Percentiles rank a stretch among this genome's conserved stretches.
These are phyloP conservation scores for Meloidogyne chitwoodi DNA, from an alignment of 1,140 invertebrate genomes.

Conservation along the genomic window DNA sequence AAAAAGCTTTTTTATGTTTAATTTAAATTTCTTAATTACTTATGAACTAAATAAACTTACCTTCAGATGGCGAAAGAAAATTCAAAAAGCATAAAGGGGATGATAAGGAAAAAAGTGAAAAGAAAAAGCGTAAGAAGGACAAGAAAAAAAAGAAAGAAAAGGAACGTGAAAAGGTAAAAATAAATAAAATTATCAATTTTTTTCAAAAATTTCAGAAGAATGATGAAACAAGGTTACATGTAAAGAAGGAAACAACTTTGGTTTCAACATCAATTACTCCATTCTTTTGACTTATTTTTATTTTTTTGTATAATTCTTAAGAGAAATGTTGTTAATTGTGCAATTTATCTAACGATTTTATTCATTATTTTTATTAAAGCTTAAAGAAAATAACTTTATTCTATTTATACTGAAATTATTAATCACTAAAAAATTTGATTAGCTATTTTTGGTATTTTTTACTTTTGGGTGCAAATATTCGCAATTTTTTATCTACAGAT, in stretches of 20 bases:
- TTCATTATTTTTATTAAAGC: background rate
- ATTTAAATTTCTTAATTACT: background rate
- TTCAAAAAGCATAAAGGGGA: conserved; percentile 87
- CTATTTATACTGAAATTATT: no score
- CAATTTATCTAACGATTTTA: background rate
- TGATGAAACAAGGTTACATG: background rate
- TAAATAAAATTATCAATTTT: background rate
- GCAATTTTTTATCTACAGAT: no score
- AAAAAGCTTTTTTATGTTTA: background rate
- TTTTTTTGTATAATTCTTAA: background rate
- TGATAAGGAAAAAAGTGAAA: conserved; percentile 67
- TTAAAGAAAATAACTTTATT: background rate
- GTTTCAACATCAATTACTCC: background rate
- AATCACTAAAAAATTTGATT: no score
- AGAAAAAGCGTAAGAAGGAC: conserved; percentile 73
- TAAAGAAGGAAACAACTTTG: background rate
- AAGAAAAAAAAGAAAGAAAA: conserved; percentile 50
- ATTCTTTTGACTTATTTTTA: background rate
- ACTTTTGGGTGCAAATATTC: no score
- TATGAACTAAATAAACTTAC: background rate
- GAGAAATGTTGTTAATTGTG: background rate
- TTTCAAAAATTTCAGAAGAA: background rate
- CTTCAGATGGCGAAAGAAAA: conserved; percentile 30
- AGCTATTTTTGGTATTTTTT: no score
- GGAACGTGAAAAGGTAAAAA: conserved; percentile 75